Conservation (phyloP, 35 echinoderm and acorn worm genomes). For the Lytechinus variegatus region DNA sequence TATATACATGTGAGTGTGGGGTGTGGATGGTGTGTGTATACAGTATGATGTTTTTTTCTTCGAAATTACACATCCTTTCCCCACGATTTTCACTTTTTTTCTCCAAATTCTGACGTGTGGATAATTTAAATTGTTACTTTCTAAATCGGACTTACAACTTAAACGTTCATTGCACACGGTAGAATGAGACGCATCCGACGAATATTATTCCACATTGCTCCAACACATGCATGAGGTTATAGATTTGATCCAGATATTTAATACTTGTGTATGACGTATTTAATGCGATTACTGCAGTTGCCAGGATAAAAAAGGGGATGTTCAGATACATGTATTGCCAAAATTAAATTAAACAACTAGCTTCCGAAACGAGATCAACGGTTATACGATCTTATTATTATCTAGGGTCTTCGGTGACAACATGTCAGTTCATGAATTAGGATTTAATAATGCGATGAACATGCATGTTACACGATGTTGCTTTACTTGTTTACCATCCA, state of each 20-base stretch:
- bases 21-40: no score
- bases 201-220: not conserved
- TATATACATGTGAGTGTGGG: no score
- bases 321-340: not conserved
- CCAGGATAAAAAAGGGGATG: not conserved
- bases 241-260: not conserved
- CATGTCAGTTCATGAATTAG: not conserved
- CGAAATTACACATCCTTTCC: no score
- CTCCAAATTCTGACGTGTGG: no score
- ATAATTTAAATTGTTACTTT: no score
- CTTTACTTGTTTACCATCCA: not conserved
- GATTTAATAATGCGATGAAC: not conserved
- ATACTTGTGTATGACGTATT: not conserved
- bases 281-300: not conserved
- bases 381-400: not conserved
- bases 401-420: not conserved
- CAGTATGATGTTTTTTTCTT: no score
- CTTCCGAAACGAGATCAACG: not conserved
- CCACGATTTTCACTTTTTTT: no score
- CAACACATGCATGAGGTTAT: not conserved
- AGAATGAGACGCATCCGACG: not conserved
- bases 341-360: not conserved
- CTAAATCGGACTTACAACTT: no score
- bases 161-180: no score
- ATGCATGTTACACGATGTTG: not conserved